Conservation (phyloP, 2,797 vertebrate species). For the Typhlichthys subterraneus region DNA sequence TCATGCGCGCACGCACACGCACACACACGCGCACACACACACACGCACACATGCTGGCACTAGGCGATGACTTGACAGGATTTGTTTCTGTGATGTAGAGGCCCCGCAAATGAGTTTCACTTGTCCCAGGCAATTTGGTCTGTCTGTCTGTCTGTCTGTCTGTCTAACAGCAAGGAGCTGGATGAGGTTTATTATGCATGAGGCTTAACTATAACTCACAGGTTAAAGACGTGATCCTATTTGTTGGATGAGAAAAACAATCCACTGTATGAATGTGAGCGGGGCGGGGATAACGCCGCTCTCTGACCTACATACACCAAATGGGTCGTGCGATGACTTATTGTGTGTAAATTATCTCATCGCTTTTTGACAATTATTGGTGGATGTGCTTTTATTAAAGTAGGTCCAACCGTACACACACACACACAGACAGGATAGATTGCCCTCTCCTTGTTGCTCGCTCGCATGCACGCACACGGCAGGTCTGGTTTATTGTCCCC, state of each 20-base stretch:
- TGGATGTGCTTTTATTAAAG: background rate
- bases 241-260: background rate
- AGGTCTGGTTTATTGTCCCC: conserved; percentile 56
- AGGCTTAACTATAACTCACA: background rate
- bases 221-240: background rate
- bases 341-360: conserved; percentile 50
- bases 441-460: conserved; percentile 12
- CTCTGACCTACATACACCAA: conserved; percentile 24
- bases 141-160: background rate
- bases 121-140: conserved; percentile 12
- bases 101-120: conserved; percentile 28
- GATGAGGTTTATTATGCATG: too few species aligned
- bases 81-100: conserved; percentile 38
- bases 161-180: background rate
- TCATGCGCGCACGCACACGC: conserved; percentile 4
- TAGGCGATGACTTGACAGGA: conserved; percentile 19
- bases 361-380: too few species aligned
- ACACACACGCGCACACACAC: conserved; percentile 11
- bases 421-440: background rate
- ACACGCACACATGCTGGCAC: conserved; percentile 17
- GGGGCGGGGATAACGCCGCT: too few species aligned
- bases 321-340: conserved; percentile 43
- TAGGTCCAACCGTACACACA: background rate
- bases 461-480: conserved; percentile 38
- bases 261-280: too few species aligned